Base-by-base conservation (phyloP, 30 jellyfish, hydroid and myxozoan species). In the Rhopilema esculentum region DNA sequence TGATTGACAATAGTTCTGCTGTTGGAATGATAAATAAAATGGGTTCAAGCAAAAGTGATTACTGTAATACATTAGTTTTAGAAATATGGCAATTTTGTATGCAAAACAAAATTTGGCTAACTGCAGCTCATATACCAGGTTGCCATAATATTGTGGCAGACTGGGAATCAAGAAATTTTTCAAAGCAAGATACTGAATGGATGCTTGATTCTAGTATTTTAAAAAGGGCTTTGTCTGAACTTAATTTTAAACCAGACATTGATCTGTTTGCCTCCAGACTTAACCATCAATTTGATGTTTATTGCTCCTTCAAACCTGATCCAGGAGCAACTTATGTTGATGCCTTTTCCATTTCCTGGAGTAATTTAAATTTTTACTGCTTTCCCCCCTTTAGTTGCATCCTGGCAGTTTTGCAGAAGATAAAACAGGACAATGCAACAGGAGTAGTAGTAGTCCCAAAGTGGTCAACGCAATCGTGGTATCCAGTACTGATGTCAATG, bases 61-160 rank as follows among this genome's bases (percentile, higher is more conserved):
- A 30, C 28, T 80, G 90, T 70, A 80, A 63, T 80, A 4, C 30
- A 19, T 20, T 80, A 21, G 90, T 31, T 33, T 24, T 63, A 24
- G 32, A 52, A 49, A 69, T 83, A 23, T 66, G 86, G 92, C 52
- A 83, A 28, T 69, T 83, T 83, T 83, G 92, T 83, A 51, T 19
- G 24, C 4, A 48, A 69, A 67, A 49, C 71, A 40, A 23, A 40
- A 83, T 83, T 83, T 83, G 92, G 92, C 29, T 67, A 57, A 83
- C 86, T 68, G 92, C 92, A 19, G 92, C 92, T 67, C 92, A 83
- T 70, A 71, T 83, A 0, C 92, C 92, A 4, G 83, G 85, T 52
- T 50, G 66, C 28, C n/a, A 49, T 31, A 82, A 82, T 82, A 51
- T 63, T 68, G 66, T 69, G 31, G 91, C 91, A 66, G n/a, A n/a